phyloP scores from a whole-genome alignment of 35 echinoderm and acorn worm genomes.

The Anneissia japonica region DNA sequence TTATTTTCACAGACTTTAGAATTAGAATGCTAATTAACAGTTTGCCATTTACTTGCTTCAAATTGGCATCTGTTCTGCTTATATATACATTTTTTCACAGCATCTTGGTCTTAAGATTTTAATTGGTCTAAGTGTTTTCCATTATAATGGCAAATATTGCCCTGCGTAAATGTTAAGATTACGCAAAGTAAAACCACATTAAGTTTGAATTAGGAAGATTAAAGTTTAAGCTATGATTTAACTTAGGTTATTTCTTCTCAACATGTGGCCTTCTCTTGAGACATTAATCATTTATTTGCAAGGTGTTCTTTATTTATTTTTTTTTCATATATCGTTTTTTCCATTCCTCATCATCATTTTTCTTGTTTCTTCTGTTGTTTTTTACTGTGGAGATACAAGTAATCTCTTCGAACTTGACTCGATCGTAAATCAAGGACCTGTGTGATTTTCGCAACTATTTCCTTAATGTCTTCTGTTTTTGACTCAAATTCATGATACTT shows the following conservation, averaged over 20 bases:
- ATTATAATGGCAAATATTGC: no score
- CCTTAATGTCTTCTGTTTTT: slow-evolving; percentile 43
- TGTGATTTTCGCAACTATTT: slow-evolving; percentile 81
- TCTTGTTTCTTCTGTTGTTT: not conserved
- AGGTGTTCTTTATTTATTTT: not conserved
- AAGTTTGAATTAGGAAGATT: no score
- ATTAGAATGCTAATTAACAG: not conserved
- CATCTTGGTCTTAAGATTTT: not conserved
- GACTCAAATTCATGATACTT: slow-evolving; percentile 97
- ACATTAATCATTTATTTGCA: no score
- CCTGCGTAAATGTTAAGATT: no score
- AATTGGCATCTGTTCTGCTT: not conserved
- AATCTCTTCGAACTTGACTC: slow-evolving; percentile 83
- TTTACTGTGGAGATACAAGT: not conserved
- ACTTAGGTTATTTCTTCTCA: no score
- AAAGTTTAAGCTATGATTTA: no score
- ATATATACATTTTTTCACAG: not conserved
- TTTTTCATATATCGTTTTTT: not conserved
- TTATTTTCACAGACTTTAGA: not conserved
- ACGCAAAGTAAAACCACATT: no score
- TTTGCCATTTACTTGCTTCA: not conserved
- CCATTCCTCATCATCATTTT: not conserved
- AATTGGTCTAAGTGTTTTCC: not conserved
- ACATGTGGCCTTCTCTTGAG: no score
- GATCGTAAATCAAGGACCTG: slow-evolving; percentile 84